Base-by-base conservation (phyloP, 1,140 invertebrate species). In the Microplitis mediator region DNA sequence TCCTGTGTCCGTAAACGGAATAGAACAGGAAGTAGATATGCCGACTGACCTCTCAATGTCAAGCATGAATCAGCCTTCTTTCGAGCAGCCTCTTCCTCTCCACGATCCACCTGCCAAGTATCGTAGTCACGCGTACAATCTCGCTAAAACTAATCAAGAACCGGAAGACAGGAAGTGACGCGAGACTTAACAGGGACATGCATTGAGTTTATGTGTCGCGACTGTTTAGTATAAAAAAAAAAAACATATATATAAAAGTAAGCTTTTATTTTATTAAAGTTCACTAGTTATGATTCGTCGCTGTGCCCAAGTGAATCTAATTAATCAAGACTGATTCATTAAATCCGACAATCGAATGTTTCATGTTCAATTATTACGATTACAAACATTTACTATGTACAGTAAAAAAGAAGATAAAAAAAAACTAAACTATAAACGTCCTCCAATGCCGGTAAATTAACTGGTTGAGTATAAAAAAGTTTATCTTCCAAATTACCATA, bases 31-130 rank as follows among this genome's bases (percentile, higher is more conserved):
- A 79, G 88, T 89, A 76, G 90, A 91, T 75, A 90, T 91, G 90
- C 90, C 90, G 13, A 91, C 90, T 13, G 90, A 91, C 80, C 84
- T 91, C 65, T 91, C 90, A 72, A 91, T 91, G 89, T 88, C 89
- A n/a, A 85, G 87, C 79, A 84, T 86, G 84, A 85, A 76, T 75
- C 84, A 85, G 54, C 78, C 80, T 16, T 75, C 79, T 74, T 80
- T 63, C 56, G 78, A 81, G 4, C 80, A 84, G 36, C 83, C 78
- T 23, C 75, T 87, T 36, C 80, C 86, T 23, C 73, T 87, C 39
- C 84, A 81, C 72, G 86, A 87, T 76, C 85, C 86, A 60, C 86
- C 86, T 36, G 82, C 82, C 39, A 87, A 87, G 74, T 87, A 87
- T 73, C 80, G 86, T 52, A 87, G 85, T 80, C 86, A 87, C 76